Base-by-base conservation (phyloP, 2,113 vertebrate genomes). In the Neogobius melanostomus region DNA sequence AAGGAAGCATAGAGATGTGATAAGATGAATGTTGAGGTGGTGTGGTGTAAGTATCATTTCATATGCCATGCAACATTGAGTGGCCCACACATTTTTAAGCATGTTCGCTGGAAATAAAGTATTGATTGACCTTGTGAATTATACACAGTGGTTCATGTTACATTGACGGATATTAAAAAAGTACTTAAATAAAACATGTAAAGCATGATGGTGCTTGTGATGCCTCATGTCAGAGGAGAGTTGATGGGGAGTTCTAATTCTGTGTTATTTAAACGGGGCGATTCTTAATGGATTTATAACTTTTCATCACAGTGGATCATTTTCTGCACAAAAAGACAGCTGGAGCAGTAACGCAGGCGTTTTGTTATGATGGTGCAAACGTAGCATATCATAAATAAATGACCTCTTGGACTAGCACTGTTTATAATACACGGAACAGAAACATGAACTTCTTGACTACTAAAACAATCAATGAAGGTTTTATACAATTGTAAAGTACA, bases 91-190 rank as follows among this genome's bases (percentile, higher is more conserved):
- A 50, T 75, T 73, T 52, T 70, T 28, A 52, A 66, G 14, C 15
- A 54, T 64, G 46, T 72, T 73, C 61, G 61, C 78, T 74, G 64
- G 64, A 80, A 73, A 79, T 70, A 71, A 84, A 84, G 71, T 85
- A 85, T 87, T 78, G 80, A 89, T 82, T 87, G 76, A 83, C 74
- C 72, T 80, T 64, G 76, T 82, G 60, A 79, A 81, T 80, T 76
- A 81, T 78, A 87, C 73, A 73, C 74, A 81, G 82, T 82, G 48
- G 68, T 77, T 81, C 52, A n/a, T 75, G 66, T 80, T 81, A 68
- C 76, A 73, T 56, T 82, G 72, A 76, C 63, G 61, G 74, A 86
- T 76, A 87, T 83, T 80, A 83, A 82, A 80, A 84, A 84, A 66
- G 15, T 53, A 72, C 81, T 68, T 83, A 74, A 84, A 84, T 85